These are phyloP conservation scores for Sebastes glaucus DNA, from an alignment of 2,797 vertebrate species.

Conservation along the genomic window DNA sequence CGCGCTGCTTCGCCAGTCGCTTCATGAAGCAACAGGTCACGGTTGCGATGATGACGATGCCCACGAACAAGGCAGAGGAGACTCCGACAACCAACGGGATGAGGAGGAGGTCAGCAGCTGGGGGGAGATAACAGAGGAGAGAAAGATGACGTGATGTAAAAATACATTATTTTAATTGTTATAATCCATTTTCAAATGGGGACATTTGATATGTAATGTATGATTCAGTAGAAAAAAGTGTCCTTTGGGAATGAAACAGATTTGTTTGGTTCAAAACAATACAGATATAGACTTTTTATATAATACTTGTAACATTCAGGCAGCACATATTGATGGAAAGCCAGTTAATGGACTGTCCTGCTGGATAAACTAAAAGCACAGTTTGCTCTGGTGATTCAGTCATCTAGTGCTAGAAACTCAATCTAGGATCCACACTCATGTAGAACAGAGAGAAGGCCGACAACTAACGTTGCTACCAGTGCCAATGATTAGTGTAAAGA, in stretches of 20 bases:
- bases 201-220: neutral
- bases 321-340: neutral
- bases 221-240: neutral
- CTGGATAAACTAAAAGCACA: slow-evolving; percentile 11
- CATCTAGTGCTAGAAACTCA: neutral
- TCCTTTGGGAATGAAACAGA: neutral
- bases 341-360: slow-evolving; percentile 5
- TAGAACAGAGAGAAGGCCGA: neutral
- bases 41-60: slow-evolving; percentile 83
- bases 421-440: neutral
- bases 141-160: neutral
- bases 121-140: neutral
- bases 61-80: slow-evolving; percentile 88
- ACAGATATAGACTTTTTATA: neutral
- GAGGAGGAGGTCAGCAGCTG: slow-evolving; percentile 88
- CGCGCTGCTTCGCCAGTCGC: slow-evolving; percentile 78
- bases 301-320: neutral
- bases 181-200: neutral
- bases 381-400: neutral
- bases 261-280: neutral
- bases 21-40: slow-evolving; percentile 95
- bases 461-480: neutral
- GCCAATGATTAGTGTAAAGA: neutral
- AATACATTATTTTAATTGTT: neutral
- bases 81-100: slow-evolving; percentile 87